phyloP scores from a whole-genome alignment of 2,113 vertebrate genomes.

The Xyrauchen texanus region DNA sequence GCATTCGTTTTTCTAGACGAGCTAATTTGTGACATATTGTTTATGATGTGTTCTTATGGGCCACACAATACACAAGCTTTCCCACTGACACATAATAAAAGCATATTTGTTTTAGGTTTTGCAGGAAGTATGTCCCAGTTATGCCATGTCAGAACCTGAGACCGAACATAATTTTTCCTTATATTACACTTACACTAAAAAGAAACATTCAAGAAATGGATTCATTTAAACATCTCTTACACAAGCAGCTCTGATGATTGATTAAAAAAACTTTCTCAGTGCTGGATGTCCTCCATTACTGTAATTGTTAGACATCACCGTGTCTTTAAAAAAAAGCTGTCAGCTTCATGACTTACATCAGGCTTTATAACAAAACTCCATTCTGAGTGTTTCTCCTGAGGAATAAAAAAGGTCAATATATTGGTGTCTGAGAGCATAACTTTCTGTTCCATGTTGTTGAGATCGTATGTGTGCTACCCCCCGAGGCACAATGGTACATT shows the following conservation, averaged over 20 bases:
- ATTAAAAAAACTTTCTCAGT: neutral
- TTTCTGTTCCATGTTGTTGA: neutral
- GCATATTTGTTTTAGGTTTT: neutral
- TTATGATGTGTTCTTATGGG: neutral
- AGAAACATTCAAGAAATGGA: too few relatives aligned
- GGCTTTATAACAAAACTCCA: neutral
- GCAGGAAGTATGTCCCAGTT: too few relatives aligned
- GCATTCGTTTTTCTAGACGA: neutral
- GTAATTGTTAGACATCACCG: neutral
- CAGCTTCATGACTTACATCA: neutral
- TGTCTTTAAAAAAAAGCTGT: neutral
- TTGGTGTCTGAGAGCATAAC: neutral
- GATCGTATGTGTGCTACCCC: neutral
- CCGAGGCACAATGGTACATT: conserved; percentile 27
- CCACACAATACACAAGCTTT: neutral
- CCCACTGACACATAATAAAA: conserved; percentile 4
- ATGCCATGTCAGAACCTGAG: too few relatives aligned
- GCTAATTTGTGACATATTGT: too few relatives aligned
- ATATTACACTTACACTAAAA: too few relatives aligned
- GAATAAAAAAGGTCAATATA: conserved; percentile 1
- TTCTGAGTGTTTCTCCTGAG: conserved; percentile 7
- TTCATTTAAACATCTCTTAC: neutral
- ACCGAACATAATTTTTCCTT: too few relatives aligned
- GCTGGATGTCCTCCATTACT: neutral
- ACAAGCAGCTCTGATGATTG: neutral